These are phyloP conservation scores for Acanthoscelides obtectus DNA, from an alignment of 2,888 invertebrate species.

Conservation along the genomic window DNA sequence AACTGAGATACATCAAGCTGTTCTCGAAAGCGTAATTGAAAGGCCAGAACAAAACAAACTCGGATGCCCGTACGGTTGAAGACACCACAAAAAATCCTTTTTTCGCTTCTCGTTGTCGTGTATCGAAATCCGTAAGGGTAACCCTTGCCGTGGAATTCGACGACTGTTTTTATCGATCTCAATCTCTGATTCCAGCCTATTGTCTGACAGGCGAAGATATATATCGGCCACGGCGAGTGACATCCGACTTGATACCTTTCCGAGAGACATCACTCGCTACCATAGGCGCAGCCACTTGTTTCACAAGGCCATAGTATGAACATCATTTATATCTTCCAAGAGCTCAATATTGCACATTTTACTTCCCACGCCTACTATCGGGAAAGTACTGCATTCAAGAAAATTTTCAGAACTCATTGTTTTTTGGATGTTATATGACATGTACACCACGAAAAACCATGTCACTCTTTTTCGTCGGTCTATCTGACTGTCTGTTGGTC, in stretches of 20 bases:
- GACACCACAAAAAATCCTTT: not conserved
- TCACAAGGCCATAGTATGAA: too few species aligned
- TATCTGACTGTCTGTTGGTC: too few species aligned
- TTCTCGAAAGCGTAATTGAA: not conserved
- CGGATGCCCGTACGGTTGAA: not conserved
- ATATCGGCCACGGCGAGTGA: constrained; percentile 9
- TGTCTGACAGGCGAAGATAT: constrained; percentile 20
- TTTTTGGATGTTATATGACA: too few species aligned
- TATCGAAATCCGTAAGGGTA: constrained; percentile 3
- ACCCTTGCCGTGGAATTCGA: constrained; percentile 24
- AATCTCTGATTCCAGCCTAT: constrained; percentile 17
- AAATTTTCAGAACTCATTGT: too few species aligned
- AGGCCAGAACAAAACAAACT: not conserved
- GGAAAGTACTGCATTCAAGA: too few species aligned
- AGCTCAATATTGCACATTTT: too few species aligned
- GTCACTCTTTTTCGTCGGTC: too few species aligned
- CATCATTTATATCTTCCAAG: too few species aligned
- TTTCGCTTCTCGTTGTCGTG: not conserved
- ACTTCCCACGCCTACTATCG: too few species aligned
- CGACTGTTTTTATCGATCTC: constrained; percentile 21
- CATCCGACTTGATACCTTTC: constrained; percentile 1
- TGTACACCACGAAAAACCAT: too few species aligned
- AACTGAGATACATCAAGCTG: not conserved
- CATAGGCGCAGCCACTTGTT: not conserved
- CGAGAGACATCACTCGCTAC: not conserved